phyloP scores from a whole-genome alignment of 2,113 vertebrate species.

The Illadopsis cleaveri region DNA sequence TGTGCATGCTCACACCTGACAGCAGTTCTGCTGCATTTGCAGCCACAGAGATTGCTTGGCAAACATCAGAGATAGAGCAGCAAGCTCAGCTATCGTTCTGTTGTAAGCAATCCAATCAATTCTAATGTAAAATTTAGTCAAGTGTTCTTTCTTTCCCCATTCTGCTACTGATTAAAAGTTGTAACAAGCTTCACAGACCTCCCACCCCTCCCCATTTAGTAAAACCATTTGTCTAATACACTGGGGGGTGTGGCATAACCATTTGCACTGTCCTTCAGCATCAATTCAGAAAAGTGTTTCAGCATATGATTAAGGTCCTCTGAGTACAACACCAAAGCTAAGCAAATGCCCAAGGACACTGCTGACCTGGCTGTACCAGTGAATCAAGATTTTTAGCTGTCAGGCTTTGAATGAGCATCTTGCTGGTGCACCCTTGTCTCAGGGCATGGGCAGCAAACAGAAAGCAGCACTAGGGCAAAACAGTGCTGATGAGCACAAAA shows the following conservation, averaged over 20 bases:
- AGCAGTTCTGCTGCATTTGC: neutral
- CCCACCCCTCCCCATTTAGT: neutral
- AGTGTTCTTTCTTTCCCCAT: neutral
- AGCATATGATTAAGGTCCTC: neutral
- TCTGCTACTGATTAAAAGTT: neutral
- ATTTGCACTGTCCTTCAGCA: neutral
- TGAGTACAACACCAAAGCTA: neutral
- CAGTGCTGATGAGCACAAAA: neutral
- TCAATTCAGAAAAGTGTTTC: neutral
- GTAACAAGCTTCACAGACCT: neutral
- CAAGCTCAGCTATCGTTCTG: neutral
- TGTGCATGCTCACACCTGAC: constrained; percentile 11
- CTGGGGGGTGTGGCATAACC: neutral
- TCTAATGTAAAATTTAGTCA: neutral
- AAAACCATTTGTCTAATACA: neutral
- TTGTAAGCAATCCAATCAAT: neutral
- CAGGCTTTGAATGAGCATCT: neutral
- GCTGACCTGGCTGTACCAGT: neutral
- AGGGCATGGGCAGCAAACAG: neutral
- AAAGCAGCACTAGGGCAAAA: neutral
- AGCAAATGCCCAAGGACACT: neutral
- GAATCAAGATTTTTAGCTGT: neutral
- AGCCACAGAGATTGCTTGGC: neutral
- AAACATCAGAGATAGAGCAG: neutral
- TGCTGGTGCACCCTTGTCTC: neutral